Evolutionary conservation across 2,797 vertebrate species (phyloP).

Genomic region (Poeciliopsis infans): DNA sequence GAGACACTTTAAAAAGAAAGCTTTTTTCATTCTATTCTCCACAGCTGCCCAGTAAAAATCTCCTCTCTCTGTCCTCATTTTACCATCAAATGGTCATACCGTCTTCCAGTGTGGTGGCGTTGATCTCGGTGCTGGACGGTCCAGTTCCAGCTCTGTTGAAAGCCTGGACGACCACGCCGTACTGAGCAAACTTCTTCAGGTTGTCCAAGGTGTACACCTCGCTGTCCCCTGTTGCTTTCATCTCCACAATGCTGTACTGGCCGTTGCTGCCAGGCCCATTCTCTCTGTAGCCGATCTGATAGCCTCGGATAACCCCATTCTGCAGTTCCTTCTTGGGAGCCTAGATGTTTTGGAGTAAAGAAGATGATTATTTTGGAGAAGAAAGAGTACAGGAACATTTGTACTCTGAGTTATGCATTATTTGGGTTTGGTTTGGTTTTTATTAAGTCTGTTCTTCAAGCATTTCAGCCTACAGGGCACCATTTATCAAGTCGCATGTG

Average conservation of each 20-base stretch:
- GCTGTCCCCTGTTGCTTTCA: slow-evolving; percentile 97
- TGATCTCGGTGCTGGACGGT: slow-evolving; percentile 97
- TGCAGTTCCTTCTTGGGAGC: slow-evolving; percentile 96
- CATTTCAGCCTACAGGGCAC: not conserved
- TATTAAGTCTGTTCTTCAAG: not conserved
- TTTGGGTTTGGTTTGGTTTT: not conserved
- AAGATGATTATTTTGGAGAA: not conserved
- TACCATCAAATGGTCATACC: slow-evolving; percentile 78
- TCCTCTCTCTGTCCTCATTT: not conserved
- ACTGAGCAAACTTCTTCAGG: slow-evolving; percentile 97
- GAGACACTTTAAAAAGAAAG: not conserved
- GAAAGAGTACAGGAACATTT: not conserved
- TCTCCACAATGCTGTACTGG: slow-evolving; percentile 98
- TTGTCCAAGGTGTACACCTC: slow-evolving; percentile 98
- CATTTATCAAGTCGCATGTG: not conserved
- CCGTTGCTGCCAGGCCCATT: slow-evolving; percentile 97
- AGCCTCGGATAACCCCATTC: slow-evolving; percentile 96
- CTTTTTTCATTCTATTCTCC: slow-evolving; percentile 1
- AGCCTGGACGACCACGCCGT: slow-evolving; percentile 96
- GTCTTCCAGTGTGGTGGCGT: slow-evolving; percentile 95
- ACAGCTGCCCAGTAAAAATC: not conserved
- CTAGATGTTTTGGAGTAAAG: slow-evolving; percentile 65
- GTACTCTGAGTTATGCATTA: not conserved
- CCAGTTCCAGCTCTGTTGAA: slow-evolving; percentile 96
- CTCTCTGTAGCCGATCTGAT: slow-evolving; percentile 97